Base-by-base conservation (phyloP, 1,140 invertebrate species). In the Drosophila subpulchrella region DNA sequence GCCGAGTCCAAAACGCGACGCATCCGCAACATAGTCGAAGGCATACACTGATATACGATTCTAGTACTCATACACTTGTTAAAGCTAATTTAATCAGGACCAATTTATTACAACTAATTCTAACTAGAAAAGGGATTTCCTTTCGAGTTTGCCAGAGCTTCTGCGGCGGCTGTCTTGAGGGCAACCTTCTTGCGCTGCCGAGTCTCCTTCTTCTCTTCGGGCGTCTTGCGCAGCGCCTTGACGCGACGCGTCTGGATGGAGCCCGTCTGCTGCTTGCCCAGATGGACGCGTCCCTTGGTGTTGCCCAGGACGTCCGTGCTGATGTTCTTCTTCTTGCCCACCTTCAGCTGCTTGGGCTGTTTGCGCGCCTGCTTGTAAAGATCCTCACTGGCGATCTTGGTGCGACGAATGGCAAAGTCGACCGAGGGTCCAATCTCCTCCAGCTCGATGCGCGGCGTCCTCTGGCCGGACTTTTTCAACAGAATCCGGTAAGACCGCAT, bases 191-290 rank as follows among this genome's bases (percentile, higher is more conserved):
- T 95, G 56, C 94, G 93, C 70, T 94, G 93, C 4, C 94, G 85
- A 77, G 94, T 93, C 17, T 93, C 92, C 75, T 95, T 96, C 78
- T 93, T 96, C 81, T 96, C 96, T 54, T 95, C 94, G 5, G 94
- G 85, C 0, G 95, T 95, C 90, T 96, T 97, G 77, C 95, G 96
- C 13, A 99, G 93, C 47, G 97, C 98, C 93, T 99, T 99, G 95
- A 99, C 96, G 93, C 99, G 99, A 60, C 98, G 95, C 13, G 97
- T 98, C 92, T 98, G 97, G 73, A 99, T 94, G 76, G 95, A 96
- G 24, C 94, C 93, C 13, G 98, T 94, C 89, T 98, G 96, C 90
- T 99, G 98, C 92, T 95, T 95, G 54, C 97, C 96, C 94, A 99
- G 95, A 93, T 99, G 99, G 61, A 99, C 95, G 59, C 97, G 95